Conservation (phyloP, 2,888 invertebrate species). For the Bunonema sp. region DNA sequence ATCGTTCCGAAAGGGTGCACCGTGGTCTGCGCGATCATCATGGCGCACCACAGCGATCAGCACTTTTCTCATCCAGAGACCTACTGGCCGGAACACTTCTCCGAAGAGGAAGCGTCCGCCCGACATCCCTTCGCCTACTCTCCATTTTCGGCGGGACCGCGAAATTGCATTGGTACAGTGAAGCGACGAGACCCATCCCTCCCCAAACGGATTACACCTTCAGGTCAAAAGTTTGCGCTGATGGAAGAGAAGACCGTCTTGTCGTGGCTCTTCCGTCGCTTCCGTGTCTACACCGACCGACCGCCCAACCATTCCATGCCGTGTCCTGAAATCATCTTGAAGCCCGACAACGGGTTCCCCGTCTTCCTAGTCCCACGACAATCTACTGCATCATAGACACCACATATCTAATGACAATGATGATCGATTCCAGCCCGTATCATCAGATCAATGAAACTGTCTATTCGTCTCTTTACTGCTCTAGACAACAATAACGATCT, state of each 20-base stretch:
- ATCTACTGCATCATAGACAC: too few relatives aligned
- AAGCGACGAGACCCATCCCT: too few relatives aligned
- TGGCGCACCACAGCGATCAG: neutral
- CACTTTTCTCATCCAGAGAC: conserved; percentile 29
- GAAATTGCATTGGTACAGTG: conserved; percentile 35
- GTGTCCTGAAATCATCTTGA: too few relatives aligned
- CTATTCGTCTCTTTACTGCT: too few relatives aligned
- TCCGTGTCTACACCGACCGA: conserved; percentile 34
- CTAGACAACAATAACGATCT: neutral
- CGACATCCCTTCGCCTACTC: conserved; percentile 22
- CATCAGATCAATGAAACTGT: too few relatives aligned
- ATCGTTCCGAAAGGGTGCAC: neutral
- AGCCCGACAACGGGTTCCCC: too few relatives aligned
- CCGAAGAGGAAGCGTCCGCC: conserved; percentile 29
- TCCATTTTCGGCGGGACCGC: conserved; percentile 26
- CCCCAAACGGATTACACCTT: too few relatives aligned
- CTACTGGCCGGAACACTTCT: conserved; percentile 46
- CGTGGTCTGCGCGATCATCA: neutral
- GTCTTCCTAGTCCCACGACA: too few relatives aligned
- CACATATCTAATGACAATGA: too few relatives aligned
- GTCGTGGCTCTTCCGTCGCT: conserved; percentile 42
- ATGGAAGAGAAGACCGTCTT: conserved; percentile 45
- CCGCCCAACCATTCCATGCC: too few relatives aligned
- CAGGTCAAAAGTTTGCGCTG: conserved; percentile 46
- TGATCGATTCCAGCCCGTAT: too few relatives aligned